phyloP scores from a whole-genome alignment of 2,888 invertebrate species.

The Drosophila neonasuta region DNA sequence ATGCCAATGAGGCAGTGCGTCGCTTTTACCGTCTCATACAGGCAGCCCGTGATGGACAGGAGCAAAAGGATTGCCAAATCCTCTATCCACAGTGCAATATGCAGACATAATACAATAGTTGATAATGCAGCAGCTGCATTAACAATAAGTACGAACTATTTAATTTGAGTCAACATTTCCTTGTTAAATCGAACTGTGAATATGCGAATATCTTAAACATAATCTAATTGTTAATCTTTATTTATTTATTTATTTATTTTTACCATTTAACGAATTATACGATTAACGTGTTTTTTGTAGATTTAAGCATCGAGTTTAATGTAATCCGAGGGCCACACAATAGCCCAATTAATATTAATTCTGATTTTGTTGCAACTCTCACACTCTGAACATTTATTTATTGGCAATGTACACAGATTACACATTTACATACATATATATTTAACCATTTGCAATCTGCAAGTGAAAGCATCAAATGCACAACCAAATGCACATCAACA shows the following conservation, averaged over 20 bases:
- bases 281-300: slow-evolving; percentile 31
- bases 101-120: slow-evolving; percentile 41
- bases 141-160: slow-evolving; percentile 37
- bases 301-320: slow-evolving; percentile 32
- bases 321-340: slow-evolving; percentile 15
- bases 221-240: slow-evolving; percentile 62
- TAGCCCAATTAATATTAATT: slow-evolving; percentile 60
- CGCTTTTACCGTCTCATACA: slow-evolving; percentile 90
- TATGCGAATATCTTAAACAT: slow-evolving; percentile 47
- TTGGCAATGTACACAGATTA: slow-evolving; percentile 24
- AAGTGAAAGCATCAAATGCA: slow-evolving; percentile 2
- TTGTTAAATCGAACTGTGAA: slow-evolving; percentile 70
- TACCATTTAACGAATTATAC: slow-evolving; percentile 28
- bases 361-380: slow-evolving; percentile 64
- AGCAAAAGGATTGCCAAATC: slow-evolving; percentile 88
- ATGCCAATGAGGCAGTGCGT: slow-evolving; percentile 86
- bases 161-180: slow-evolving; percentile 61
- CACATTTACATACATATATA: slow-evolving; percentile 4
- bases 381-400: slow-evolving; percentile 7
- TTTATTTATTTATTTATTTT: slow-evolving; percentile 58
- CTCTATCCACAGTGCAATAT: slow-evolving; percentile 88
- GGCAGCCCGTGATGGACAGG: slow-evolving; percentile 92
- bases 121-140: slow-evolving; percentile 16
- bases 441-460: background rate
- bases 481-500: background rate